These are phyloP conservation scores for Dasypolia templi DNA, from an alignment of 2,888 invertebrate genomes.

Conservation along the genomic window DNA sequence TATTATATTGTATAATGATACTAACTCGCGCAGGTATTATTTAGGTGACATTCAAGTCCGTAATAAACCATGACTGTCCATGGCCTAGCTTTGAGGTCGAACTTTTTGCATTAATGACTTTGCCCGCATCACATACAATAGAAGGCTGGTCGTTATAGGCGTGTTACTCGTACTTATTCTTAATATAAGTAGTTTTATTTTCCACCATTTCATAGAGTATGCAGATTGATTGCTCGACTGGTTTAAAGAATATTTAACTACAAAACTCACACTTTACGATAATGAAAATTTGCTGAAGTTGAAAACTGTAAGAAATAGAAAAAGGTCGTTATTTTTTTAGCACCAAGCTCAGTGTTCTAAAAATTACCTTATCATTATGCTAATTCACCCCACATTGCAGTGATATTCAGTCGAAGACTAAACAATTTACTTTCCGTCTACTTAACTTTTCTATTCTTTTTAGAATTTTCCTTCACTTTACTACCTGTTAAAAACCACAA, in stretches of 20 bases:
- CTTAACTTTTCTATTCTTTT: neutral
- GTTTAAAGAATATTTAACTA: neutral
- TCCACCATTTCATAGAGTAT: neutral
- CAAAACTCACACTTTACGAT: neutral
- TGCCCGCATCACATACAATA: constrained; percentile 48
- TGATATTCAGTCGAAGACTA: neutral
- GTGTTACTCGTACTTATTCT: constrained; percentile 8
- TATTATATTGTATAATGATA: constrained; percentile 38
- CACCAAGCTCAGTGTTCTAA: neutral
- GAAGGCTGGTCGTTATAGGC: constrained; percentile 47
- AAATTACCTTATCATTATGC: neutral
- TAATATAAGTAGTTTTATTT: constrained; percentile 13
- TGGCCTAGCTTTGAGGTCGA: constrained; percentile 52
- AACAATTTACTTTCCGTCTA: neutral
- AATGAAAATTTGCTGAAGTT: neutral
- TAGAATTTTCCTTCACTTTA: too few relatives aligned
- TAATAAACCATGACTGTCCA: constrained; percentile 58
- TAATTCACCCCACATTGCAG: neutral
- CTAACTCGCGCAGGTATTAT: constrained; percentile 21
- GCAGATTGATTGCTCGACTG: neutral
- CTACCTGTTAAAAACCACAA: neutral
- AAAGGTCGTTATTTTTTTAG: too few relatives aligned
- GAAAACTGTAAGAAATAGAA: neutral
- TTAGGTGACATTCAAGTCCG: constrained; percentile 36
- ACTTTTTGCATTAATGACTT: constrained; percentile 53